Evolutionary conservation across 2,113 vertebrate species (phyloP), one percentile per base, ranked within the genome.

Genomic region (Chunga burmeisteri): DNA sequence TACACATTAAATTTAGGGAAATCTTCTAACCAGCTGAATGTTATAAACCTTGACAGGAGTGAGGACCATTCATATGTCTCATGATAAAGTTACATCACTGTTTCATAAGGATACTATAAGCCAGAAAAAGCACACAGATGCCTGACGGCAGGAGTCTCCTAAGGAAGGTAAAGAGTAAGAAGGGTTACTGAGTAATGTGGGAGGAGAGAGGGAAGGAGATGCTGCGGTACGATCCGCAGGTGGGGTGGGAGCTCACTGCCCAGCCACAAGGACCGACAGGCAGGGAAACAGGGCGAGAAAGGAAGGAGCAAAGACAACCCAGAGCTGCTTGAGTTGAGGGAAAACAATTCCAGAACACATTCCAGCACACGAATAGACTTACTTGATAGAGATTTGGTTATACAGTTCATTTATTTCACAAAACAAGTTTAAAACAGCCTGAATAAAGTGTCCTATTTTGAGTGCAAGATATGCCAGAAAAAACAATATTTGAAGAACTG

Each of bases 231-330:
- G 23, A 16, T 27, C 27, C 0, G 1, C 23, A 11, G 14, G 16
- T 7, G 9, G 4, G 40, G 36, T 0, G 0, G 36, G 19, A 71
- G 22, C 22, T 34, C 30, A 26, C 3, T 8, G 22, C 49, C 13
- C 38, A 27, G 29, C 25, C n/a, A 49, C 9, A 8, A 44, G 52
- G 34, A 65, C n/a, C 0, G 1, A 53, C 74, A 38, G 47, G 34
- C 14, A 29, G 46, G 23, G 72, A 81, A 79, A 27, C 3, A 49
- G 42, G 32, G 12, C 1, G 20, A 68, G 66, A 61, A 55, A 83
- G 8, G 20, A 56, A 36, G 12, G 7, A 70, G 21, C 8, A 66
- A 72, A 49, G 55, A 59, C 7, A 91, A 50, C 11, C 42, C 29
- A 58, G 4, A 71, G 40, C 47, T 70, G 40, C 21, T 70, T 22